Percentiles rank a stretch among this genome's conserved stretches.
Evolutionary conservation across 1,140 invertebrate species (phyloP).

Genomic region (Luehdorfia chinensis): DNA sequence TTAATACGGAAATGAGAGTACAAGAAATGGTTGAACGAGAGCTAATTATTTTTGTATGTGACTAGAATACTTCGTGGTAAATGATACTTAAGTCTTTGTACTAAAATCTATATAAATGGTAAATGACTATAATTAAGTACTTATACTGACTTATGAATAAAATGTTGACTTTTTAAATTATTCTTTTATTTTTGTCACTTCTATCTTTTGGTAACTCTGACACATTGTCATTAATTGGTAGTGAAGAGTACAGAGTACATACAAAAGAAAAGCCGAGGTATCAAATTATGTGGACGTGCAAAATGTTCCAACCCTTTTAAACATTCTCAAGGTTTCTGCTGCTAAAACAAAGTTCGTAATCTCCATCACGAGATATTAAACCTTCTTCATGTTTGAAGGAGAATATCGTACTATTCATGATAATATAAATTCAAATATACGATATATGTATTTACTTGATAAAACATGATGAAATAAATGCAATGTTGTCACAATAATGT

Average conservation of each 20-base stretch:
- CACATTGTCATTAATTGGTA: neutral
- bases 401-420: too few relatives aligned
- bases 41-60: slow-evolving; percentile 61
- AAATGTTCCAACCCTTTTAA: too few relatives aligned
- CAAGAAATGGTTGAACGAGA: slow-evolving; percentile 43
- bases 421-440: too few relatives aligned
- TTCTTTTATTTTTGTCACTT: slow-evolving; percentile 13
- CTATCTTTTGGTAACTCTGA: neutral
- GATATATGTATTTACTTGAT: too few relatives aligned
- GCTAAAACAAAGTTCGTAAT: too few relatives aligned
- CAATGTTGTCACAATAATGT: too few relatives aligned
- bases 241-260: neutral
- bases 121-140: slow-evolving; percentile 55
- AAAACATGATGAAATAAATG: too few relatives aligned
- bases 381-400: too few relatives aligned
- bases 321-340: too few relatives aligned
- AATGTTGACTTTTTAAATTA: slow-evolving; percentile 66
- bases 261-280: too few relatives aligned
- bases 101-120: slow-evolving; percentile 46
- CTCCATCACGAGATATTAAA: too few relatives aligned
- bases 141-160: slow-evolving; percentile 69
- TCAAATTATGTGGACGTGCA: too few relatives aligned
- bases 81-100: slow-evolving; percentile 39
- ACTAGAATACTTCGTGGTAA: slow-evolving; percentile 42
- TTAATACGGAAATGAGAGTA: slow-evolving; percentile 30